A percentile compares a stretch with the other conserved stretches of the same genome.
These are phyloP conservation scores for Euphonia xanthogaster DNA, from an alignment of 2,797 vertebrate genomes.

Conservation along the genomic window DNA sequence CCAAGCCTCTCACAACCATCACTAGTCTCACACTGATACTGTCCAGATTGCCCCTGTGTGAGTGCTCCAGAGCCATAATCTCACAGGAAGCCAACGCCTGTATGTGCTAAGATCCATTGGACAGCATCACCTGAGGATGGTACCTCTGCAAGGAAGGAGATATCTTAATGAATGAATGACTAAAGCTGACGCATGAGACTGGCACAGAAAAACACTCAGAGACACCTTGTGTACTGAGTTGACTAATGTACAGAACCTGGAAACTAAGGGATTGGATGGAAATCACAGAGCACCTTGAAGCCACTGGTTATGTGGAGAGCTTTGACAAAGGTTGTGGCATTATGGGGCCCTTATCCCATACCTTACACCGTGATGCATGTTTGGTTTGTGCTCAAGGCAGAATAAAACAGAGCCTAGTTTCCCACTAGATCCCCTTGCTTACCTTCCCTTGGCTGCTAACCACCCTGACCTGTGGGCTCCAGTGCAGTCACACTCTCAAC, in stretches of 20 bases:
- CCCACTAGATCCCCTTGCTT: not conserved
- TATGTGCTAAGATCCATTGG: not conserved
- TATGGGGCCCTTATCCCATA: not conserved
- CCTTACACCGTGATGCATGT: rapidly evolving
- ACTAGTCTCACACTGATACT: not conserved
- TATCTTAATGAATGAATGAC: not conserved
- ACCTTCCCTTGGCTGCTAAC: not conserved
- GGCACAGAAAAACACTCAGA: not conserved
- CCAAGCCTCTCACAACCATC: not conserved
- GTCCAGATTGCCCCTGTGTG: not conserved
- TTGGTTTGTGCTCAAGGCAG: not conserved
- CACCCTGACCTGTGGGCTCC: not conserved
- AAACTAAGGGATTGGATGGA: not conserved
- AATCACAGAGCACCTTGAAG: not conserved
- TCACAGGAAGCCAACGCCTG: not conserved
- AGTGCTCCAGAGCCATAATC: not conserved
- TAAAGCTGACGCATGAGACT: not conserved
- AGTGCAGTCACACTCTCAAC: rapidly evolving
- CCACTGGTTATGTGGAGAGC: not conserved
- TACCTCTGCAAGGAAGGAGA: not conserved
- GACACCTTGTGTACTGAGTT: not conserved
- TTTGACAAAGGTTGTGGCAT: not conserved
- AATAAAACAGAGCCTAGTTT: not conserved
- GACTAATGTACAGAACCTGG: rapidly evolving
- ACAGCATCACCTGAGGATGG: not conserved